phyloP scores from a whole-genome alignment of 2,113 vertebrate genomes.

The Lanius collurio region DNA sequence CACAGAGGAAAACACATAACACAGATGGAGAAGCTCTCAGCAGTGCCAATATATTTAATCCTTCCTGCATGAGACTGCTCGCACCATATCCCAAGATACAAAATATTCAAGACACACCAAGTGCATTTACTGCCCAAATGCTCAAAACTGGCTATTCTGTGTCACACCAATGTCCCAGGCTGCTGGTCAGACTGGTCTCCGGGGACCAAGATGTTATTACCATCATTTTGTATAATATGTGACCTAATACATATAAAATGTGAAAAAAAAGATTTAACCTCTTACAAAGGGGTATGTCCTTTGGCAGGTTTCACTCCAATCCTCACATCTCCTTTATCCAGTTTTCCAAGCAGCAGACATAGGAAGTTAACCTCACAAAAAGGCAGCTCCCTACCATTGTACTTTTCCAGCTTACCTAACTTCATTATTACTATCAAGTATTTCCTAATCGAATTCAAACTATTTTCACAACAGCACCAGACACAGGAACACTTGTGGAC shows the following conservation, averaged over 20 bases:
- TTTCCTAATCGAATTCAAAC: neutral
- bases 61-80: neutral
- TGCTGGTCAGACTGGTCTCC: neutral
- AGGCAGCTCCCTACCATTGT: neutral
- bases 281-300: neutral
- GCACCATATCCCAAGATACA: neutral
- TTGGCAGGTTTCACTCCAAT: neutral
- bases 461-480: neutral
- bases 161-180: neutral
- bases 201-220: neutral
- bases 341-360: neutral
- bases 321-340: neutral
- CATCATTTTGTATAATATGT: neutral
- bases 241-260: neutral
- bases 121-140: neutral
- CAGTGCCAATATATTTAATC: neutral
- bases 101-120: neutral
- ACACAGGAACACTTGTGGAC: neutral
- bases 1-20: accelerated
- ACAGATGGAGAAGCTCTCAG: neutral
- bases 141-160: neutral
- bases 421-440: neutral
- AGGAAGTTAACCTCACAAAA: neutral
- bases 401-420: neutral
- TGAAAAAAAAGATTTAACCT: neutral